phyloP scores from a whole-genome alignment of 2,113 vertebrate species.

The Poicephalus meyeri region DNA sequence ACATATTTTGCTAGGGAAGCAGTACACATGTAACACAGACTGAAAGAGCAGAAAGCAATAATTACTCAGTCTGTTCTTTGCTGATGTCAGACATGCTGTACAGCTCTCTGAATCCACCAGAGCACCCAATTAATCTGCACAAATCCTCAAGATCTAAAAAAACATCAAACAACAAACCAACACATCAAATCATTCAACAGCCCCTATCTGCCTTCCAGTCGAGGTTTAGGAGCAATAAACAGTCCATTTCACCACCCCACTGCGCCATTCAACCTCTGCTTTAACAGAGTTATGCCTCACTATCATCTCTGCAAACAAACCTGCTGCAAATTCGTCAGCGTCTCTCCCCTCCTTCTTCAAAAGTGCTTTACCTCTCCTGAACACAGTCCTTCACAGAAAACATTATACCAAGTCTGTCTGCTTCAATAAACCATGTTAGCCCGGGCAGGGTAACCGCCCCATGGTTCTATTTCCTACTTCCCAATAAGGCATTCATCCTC shows the following conservation, averaged over 20 bases:
- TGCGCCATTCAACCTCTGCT: not conserved
- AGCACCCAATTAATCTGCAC: conserved; percentile 23
- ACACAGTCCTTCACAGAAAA: not conserved
- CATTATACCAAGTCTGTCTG: not conserved
- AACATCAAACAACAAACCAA: not conserved
- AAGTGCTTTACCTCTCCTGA: not conserved
- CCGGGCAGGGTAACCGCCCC: not conserved
- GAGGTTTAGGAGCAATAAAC: not conserved
- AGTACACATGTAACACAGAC: not conserved
- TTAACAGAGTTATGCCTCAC: not conserved
- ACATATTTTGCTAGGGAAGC: not conserved
- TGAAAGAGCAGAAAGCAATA: conserved; percentile 36
- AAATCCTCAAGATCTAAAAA: conserved; percentile 9
- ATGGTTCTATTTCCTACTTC: not conserved
- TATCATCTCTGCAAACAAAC: not conserved
- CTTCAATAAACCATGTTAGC: not conserved
- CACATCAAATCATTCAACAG: not conserved
- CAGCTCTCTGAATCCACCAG: not conserved
- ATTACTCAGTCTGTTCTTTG: conserved; percentile 32
- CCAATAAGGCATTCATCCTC: not conserved
- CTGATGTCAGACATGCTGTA: conserved; percentile 11
- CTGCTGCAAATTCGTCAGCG: not conserved
- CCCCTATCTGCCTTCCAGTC: not conserved
- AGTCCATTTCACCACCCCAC: not conserved
- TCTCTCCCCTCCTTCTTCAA: not conserved